A percentile compares a stretch with the other conserved stretches of the same genome.
These are phyloP conservation scores for Leucophora obtusa DNA, from an alignment of 2,888 invertebrate species.

Conservation along the genomic window DNA sequence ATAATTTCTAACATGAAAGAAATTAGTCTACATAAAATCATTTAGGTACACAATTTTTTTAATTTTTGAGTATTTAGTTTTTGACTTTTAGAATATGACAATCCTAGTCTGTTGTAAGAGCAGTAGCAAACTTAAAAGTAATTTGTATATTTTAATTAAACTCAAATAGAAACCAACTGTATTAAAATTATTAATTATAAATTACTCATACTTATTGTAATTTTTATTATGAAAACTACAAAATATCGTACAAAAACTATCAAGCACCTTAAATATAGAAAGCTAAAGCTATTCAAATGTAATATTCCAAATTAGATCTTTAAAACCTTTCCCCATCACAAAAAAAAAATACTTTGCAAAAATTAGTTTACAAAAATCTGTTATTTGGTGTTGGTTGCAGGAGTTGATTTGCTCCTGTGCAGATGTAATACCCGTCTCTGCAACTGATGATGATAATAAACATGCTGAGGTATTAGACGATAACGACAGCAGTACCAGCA, in stretches of 20 bases:
- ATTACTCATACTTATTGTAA: too few species aligned
- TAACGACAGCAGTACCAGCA: slow-evolving; percentile 47
- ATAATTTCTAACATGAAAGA: too few species aligned
- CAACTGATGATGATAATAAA: slow-evolving; percentile 70
- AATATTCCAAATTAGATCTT: slow-evolving; percentile 30
- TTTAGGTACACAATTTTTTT: too few species aligned
- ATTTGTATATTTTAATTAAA: too few species aligned
- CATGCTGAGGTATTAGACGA: slow-evolving; percentile 30
- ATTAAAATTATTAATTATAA: too few species aligned
- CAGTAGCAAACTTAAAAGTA: too few species aligned
- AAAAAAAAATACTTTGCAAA: slow-evolving; percentile 43
- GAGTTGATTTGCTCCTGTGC: slow-evolving; percentile 83
- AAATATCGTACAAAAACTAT: background rate
- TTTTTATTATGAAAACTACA: too few species aligned
- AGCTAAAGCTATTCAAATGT: slow-evolving; percentile 66
- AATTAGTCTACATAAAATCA: too few species aligned
- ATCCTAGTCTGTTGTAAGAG: too few species aligned
- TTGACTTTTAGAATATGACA: too few species aligned
- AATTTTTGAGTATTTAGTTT: too few species aligned
- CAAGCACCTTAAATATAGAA: background rate
- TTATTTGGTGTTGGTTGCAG: slow-evolving; percentile 83
- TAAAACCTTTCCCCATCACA: slow-evolving; percentile 42
- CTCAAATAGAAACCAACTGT: too few species aligned
- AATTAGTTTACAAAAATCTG: slow-evolving; percentile 75
- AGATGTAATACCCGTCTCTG: slow-evolving; percentile 80